Percentiles rank a stretch among this genome's conserved stretches.
Conservation (phyloP, 2,888 invertebrate species). For the Cephonodes hylas region DNA sequence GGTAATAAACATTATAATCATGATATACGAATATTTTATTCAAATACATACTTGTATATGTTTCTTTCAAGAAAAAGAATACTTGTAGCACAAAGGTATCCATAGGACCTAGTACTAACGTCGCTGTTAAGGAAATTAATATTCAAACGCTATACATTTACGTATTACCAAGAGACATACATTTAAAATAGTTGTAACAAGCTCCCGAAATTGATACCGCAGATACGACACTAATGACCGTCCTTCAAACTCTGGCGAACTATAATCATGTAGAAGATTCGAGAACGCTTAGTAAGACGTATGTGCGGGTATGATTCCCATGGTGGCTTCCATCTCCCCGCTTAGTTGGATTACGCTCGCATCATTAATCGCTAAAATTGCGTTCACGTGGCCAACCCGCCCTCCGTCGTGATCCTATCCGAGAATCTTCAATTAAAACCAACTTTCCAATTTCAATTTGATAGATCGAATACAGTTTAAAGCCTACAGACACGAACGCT, state of each 20-base stretch:
- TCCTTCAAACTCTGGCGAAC: background rate
- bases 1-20: too few species aligned
- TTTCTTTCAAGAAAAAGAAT: too few species aligned
- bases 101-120: too few species aligned
- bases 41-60: too few species aligned
- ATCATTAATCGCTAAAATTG: slow-evolving; percentile 77
- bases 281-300: slow-evolving; percentile 55
- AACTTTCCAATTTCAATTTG: slow-evolving; percentile 70
- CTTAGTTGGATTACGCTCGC: slow-evolving; percentile 76
- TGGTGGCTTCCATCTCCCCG: slow-evolving; percentile 59
- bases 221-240: background rate
- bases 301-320: slow-evolving; percentile 55
- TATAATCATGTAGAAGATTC: slow-evolving; percentile 34
- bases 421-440: slow-evolving; percentile 72
- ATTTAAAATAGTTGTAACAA: background rate
- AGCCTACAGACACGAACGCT: slow-evolving; percentile 25
- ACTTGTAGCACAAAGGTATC: too few species aligned
- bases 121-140: too few species aligned
- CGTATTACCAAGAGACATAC: too few species aligned
- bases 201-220: background rate
- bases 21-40: too few species aligned
- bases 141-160: too few species aligned
- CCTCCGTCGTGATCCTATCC: slow-evolving; percentile 34
- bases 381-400: slow-evolving; percentile 53
- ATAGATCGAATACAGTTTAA: slow-evolving; percentile 48